Conservation (phyloP, 2,888 invertebrate genomes). For the Pherbina coryleti region DNA sequence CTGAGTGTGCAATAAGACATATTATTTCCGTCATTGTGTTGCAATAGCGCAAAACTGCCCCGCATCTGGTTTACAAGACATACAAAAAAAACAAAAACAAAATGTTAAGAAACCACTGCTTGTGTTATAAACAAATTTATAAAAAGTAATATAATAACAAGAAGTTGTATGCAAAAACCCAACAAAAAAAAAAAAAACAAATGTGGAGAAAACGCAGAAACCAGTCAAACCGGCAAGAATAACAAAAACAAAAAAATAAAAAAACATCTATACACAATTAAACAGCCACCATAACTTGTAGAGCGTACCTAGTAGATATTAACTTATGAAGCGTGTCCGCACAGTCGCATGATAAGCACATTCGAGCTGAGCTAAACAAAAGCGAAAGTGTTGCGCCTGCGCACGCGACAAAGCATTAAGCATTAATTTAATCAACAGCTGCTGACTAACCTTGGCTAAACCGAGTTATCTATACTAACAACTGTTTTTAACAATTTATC, state of each 20-base stretch:
- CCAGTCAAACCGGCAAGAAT: constrained; percentile 5
- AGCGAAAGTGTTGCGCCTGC: constrained; percentile 32
- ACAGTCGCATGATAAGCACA: background rate
- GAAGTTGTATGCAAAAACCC: constrained; percentile 19
- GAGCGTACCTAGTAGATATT: background rate
- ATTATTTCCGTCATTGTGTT: no score
- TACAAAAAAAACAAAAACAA: no score
- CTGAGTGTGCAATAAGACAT: no score
- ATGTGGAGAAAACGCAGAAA: constrained; percentile 19
- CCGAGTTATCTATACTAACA: background rate
- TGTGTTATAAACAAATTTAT: no score
- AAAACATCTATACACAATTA: background rate
- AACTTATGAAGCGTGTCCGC: background rate
- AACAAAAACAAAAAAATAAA: background rate
- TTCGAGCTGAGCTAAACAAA: constrained; percentile 1
- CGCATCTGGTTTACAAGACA: background rate
- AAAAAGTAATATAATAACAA: background rate
- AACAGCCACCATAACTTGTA: background rate
- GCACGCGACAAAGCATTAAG: constrained; percentile 10
- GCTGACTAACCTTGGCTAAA: constrained; percentile 1
- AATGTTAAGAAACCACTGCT: no score
- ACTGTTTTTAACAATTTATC: background rate
- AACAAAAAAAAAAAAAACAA: constrained; percentile 2
- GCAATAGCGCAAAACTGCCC: background rate
- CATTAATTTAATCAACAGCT: background rate